Base-by-base conservation (phyloP, 2,888 invertebrate species). In the Leptopilina drosophilae region DNA sequence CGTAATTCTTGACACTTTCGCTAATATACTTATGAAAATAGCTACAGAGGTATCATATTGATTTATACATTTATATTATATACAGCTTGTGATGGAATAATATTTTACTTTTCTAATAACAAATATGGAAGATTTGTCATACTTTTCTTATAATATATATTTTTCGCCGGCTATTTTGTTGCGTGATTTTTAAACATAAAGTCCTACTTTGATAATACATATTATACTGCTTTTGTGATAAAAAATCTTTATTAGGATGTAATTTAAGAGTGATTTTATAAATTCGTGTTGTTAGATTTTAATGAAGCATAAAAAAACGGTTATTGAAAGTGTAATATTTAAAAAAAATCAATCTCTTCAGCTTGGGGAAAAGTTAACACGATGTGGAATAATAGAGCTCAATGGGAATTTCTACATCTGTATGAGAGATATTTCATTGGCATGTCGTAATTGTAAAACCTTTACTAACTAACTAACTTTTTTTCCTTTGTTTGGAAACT, bases 231-330 rank as follows among this genome's bases (percentile, higher is more conserved):
- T 9, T 9, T 9, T 56, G 40, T 56, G 56, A 73, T 73, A 40
- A 33, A 73, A 73, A 73, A 73, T 73, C 33, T 73, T 33, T 9
- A 56, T n/a, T 8, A n/a, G n/a, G 73, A 69, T 69, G 53, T 26
- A 53, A 69, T 69, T 59, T 33, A 56, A 73, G 33, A 73, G 33
- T 12, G 49, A 56, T 73, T 73, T 33, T 8, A 14, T 73, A n/a
- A 56, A 73, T 40, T 56, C 33, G 73, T 73, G 56, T 73, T 9
- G 56, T 40, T 73, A 73, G 9, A 40, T 73, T 73, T 33, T 73
- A 73, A 73, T 73, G 5, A 56, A 73, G 49, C 73, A 73, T 53
- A 73, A 73, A 73, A 73, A 73, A 14, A n/a, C 56, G 40, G 33
- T 73, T 56, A 53, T 56, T 56, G 14, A 64, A 33, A 9, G 33